A percentile compares a stretch with the other conserved stretches of the same genome.
Conservation (phyloP, 2,797 vertebrate species). For the Scolopax rusticola region DNA sequence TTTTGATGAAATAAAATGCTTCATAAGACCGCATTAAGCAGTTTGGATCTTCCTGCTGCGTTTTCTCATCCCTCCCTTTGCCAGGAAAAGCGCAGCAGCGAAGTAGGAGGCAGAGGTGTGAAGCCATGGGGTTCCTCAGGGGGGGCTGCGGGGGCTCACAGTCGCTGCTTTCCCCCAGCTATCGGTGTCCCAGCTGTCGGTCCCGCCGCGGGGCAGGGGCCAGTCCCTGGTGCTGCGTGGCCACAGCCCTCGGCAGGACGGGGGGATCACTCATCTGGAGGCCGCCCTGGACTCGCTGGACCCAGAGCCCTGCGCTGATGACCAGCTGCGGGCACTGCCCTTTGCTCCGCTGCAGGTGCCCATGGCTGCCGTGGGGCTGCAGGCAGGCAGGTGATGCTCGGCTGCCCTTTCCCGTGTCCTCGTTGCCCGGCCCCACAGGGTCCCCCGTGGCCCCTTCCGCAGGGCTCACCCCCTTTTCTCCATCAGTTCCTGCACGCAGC, state of each 20-base stretch:
- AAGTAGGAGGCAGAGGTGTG: not conserved
- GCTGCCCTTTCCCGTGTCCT: not conserved
- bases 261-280: conserved; percentile 87
- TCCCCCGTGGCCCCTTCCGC: rapidly evolving
- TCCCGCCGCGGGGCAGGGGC: conserved; percentile 74
- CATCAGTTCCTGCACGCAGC: conserved; percentile 78
- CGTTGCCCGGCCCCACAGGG: rapidly evolving
- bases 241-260: conserved; percentile 2
- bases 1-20: conserved; percentile 24
- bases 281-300: conserved; percentile 55
- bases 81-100: not conserved
- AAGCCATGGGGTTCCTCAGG: rapidly evolving
- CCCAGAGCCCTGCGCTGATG: conserved; percentile 11
- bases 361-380: conserved; percentile 83
- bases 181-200: conserved; percentile 89
- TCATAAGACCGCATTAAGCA: not conserved
- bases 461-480: not conserved
- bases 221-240: conserved; percentile 72
- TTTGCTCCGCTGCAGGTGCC: conserved; percentile 90
- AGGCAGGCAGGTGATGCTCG: conserved; percentile 81
- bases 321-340: conserved; percentile 86
- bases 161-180: conserved; percentile 74
- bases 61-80: not conserved
- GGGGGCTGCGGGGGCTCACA: rapidly evolving
- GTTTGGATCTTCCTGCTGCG: not conserved